Evolutionary conservation across 2,888 invertebrate genomes (phyloP), one percentile per base, ranked within the genome.

Genomic region (Acronicta alni): DNA sequence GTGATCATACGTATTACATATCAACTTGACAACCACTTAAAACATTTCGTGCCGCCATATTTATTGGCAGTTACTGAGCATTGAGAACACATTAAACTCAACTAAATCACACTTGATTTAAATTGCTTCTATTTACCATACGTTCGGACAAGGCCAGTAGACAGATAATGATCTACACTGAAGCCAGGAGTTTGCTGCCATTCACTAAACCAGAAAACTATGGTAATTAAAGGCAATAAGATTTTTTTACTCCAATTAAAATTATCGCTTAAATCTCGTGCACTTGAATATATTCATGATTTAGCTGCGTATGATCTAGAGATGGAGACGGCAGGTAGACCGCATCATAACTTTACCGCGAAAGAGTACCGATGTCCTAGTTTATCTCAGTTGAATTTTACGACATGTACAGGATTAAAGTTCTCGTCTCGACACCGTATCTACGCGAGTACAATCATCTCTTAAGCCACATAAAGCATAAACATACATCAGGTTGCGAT

Each of bases 51-150:
- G 42, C 53, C 42, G 49, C 57, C 49, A 38, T 59, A 70, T 72
- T 64, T 70, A 72, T 72, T 53, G 57, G 54, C 45, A 67, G 60
- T 65, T 55, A 67, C 46, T 44, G 53, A 61, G 47, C 59, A 76
- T 69, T 67, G 70, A 63, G 70, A 71, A 68, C 64, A 67, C 51
- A 58, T 58, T 60, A 32, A 47, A 49, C 23, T 59, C 47, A 37
- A 71, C 57, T 74, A 59, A 72, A 67, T 65, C 72, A 57, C 67
- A 73, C 70, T 77, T 68, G 72, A 75, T 75, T 63, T 67, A 66
- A 76, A 77, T 77, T 72, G 74, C 73, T 67, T 48, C 67, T 76
- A 78, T 78, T 81, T 74, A 79, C 64, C 52, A 61, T 65, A 56
- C 62, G 65, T 63, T 57, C 47, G 45, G 44, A 39, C 83, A 82